A percentile compares a stretch with the other conserved stretches of the same genome.
Conservation (phyloP, 2,888 invertebrate genomes). For the Ceratothoa steindachneri region DNA sequence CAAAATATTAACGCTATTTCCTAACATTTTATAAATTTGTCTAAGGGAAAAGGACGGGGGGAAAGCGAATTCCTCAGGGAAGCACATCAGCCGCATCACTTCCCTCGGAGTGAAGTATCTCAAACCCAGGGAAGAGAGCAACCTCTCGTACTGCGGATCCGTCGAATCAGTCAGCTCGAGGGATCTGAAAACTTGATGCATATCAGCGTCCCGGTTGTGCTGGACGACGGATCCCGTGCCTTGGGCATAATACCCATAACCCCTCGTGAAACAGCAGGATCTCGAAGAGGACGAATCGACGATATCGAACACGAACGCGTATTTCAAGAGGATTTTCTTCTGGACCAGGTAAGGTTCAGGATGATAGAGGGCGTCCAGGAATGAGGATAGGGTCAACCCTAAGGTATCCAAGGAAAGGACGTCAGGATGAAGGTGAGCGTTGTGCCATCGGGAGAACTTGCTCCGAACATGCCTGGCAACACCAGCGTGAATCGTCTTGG, state of each 20-base stretch:
- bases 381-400: neutral
- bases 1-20: constrained; percentile 83
- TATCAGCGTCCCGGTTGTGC: constrained; percentile 50
- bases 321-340: constrained; percentile 61
- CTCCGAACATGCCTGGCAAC: neutral
- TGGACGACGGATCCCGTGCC: constrained; percentile 86
- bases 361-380: neutral
- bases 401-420: neutral
- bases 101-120: constrained; percentile 87
- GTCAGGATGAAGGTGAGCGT: neutral
- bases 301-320: constrained; percentile 74
- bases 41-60: constrained; percentile 63
- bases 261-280: constrained; percentile 92
- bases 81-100: constrained; percentile 81
- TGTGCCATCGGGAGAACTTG: neutral
- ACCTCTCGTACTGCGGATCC: constrained; percentile 31
- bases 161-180: constrained; percentile 12
- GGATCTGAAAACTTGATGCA: constrained; percentile 25
- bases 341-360: neutral
- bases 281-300: constrained; percentile 64
- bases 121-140: constrained; percentile 62
- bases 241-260: constrained; percentile 81
- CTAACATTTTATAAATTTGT: constrained; percentile 74
- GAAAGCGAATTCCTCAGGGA: constrained; percentile 73
- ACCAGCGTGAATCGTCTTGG: neutral